Evolutionary conservation across 2,113 vertebrate genomes (phyloP).

Genomic region (Psittacula cyanocephala): DNA sequence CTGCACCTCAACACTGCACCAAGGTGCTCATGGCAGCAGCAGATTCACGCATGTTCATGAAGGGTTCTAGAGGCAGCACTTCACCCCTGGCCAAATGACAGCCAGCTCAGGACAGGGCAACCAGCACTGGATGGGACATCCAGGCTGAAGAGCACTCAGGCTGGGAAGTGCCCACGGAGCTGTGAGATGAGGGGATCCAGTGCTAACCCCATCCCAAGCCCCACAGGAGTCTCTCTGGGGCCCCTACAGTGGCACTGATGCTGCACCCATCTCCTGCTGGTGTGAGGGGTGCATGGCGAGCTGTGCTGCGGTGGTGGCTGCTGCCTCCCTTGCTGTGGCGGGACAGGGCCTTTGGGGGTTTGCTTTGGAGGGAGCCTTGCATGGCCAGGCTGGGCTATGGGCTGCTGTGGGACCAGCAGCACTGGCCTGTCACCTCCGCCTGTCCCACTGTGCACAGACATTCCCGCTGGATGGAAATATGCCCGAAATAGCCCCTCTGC

Average conservation of each 20-base stretch:
- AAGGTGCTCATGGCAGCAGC: neutral
- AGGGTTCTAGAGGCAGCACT: neutral
- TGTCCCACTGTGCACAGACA: neutral
- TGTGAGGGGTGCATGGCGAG: neutral
- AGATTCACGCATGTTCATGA: neutral
- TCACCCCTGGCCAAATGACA: neutral
- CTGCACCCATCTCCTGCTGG: neutral
- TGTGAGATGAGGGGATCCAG: neutral
- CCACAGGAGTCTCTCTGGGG: neutral
- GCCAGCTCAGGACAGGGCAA: neutral
- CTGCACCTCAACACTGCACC: neutral
- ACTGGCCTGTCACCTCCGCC: slow-evolving; percentile 13
- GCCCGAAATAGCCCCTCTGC: slow-evolving; percentile 62
- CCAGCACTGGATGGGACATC: neutral
- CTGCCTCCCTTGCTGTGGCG: neutral
- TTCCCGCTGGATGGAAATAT: slow-evolving; percentile 66
- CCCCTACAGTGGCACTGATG: neutral
- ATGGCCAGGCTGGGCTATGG: neutral
- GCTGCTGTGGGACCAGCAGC: neutral
- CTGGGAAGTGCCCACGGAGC: neutral
- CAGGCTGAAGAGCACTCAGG: neutral
- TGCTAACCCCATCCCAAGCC: neutral
- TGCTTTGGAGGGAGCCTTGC: neutral
- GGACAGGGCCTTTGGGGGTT: neutral
- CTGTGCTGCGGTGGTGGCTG: neutral